Evolutionary conservation across 2,888 invertebrate species (phyloP).

Genomic region (Venustoraphidia nigricollis): DNA sequence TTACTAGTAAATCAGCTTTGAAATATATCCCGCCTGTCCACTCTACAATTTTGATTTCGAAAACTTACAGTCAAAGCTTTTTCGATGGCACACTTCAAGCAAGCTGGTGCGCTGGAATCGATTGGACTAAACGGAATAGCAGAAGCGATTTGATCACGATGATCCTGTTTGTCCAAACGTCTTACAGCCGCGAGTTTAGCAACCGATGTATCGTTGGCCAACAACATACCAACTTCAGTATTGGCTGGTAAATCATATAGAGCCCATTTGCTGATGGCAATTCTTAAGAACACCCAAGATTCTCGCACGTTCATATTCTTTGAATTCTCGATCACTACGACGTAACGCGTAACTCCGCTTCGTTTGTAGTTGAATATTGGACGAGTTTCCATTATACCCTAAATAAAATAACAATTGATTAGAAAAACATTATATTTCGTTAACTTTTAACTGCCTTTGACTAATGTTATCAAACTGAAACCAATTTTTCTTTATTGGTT

Average conservation of each 20-base stretch:
- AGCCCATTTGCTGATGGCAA: conserved; percentile 41
- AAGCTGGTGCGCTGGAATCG: conserved; percentile 31
- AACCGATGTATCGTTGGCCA: conserved; percentile 28
- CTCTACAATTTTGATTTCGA: conserved; percentile 1
- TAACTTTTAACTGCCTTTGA: no score
- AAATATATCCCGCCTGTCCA: background rate
- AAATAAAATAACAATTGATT: no score
- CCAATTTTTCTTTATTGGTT: no score
- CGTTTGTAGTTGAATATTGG: conserved; percentile 35
- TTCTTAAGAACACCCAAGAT: conserved; percentile 40
- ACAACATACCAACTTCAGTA: conserved; percentile 34
- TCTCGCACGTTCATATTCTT: conserved; percentile 39
- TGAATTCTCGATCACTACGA: conserved; percentile 40
- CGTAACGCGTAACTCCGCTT: conserved; percentile 34
- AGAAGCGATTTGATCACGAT: conserved; percentile 28
- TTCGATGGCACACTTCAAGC: conserved; percentile 31
- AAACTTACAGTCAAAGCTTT: conserved; percentile 17
- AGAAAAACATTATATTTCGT: no score
- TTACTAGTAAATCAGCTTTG: no score
- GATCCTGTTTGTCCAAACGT: conserved; percentile 21
- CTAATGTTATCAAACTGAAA: no score
- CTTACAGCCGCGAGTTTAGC: conserved; percentile 23
- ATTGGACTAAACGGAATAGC: conserved; percentile 34
- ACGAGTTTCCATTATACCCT: conserved; percentile 23
- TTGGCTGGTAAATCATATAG: conserved; percentile 35